Base-by-base conservation (phyloP, 2,888 invertebrate species). In the Tineola bisselliella region DNA sequence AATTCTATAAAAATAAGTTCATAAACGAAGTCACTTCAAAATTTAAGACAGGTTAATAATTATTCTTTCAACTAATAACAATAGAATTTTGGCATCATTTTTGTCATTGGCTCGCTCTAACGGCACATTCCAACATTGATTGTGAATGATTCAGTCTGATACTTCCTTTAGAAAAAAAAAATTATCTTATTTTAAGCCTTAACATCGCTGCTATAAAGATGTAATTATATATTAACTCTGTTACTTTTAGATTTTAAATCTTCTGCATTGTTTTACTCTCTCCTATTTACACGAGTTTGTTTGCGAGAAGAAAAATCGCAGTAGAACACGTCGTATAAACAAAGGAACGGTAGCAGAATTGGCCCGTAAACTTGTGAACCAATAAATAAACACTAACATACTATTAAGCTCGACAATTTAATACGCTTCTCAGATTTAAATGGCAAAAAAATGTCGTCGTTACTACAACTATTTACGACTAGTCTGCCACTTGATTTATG, bases 381-480 rank as follows among this genome's bases (percentile, higher is more conserved):
- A 54, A 54, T 54, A 54, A 54, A 54, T 54, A 54, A 54, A 54
- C 54, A 18, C 54, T 54, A 54, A 54, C 54, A 54, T 54, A 54
- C 19, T 54, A 54, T 54, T 54, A 54, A 3, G 25, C 17, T 18
- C 25, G 54, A 25, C 54, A 54, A 54, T 54, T 19, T 54, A 54
- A 54, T 54, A 54, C 54, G 25, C 54, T 8, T 54, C 54, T 54
- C 54, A 54, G 54, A 54, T 54, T 25, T 12, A 54, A 54, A 54
- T 18, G 54, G 19, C 19, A 54, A 54, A 54, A 58, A 58, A 58
- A 58, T 15, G 12, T 13, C 33, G 33, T 33, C 58, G 33, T 58
- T 58, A 31, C 58, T 58, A 58, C 17, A 58, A 58, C 31, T 62
- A 58, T 62, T 62, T 64, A 63, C 64, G 65, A 58, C 58, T 58